Conservation (phyloP, 1,140 invertebrate genomes). For the Diprion similis region DNA sequence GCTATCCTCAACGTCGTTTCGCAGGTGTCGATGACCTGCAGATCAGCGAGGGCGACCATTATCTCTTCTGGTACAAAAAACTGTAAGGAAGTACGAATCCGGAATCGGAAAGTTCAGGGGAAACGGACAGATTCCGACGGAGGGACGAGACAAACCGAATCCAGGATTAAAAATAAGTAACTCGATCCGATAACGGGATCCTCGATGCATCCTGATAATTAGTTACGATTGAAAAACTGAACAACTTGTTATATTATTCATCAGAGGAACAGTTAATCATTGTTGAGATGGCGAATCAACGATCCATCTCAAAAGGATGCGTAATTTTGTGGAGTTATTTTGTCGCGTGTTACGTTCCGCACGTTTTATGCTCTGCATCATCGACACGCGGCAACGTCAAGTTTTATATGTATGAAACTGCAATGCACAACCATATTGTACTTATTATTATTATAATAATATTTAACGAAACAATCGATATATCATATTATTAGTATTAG, state of each 20-base stretch:
- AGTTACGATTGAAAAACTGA: too few relatives aligned
- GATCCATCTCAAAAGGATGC: too few relatives aligned
- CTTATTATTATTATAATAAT: conserved; percentile 49
- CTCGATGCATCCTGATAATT: too few relatives aligned
- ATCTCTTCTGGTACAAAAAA: conserved; percentile 91
- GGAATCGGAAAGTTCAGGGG: conserved; percentile 22
- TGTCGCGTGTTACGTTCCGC: too few relatives aligned
- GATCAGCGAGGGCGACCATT: conserved; percentile 83
- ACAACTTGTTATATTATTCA: too few relatives aligned
- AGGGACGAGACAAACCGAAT: conserved; percentile 17
- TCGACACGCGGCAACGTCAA: conserved; percentile 30
- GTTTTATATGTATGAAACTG: conserved; percentile 57
- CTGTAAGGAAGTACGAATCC: conserved; percentile 66
- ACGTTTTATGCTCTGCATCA: too few relatives aligned
- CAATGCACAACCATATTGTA: conserved; percentile 60
- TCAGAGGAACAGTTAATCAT: too few relatives aligned
- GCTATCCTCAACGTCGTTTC: conserved; percentile 31
- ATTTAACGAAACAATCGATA: conserved; percentile 47
- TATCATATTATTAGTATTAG: background rate
- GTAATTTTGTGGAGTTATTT: too few relatives aligned
- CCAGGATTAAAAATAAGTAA: conserved; percentile 2
- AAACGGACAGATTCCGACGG: background rate
- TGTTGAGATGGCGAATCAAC: too few relatives aligned
- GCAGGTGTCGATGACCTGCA: conserved; percentile 83
- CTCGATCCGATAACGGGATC: conserved; percentile 24